phyloP scores from a whole-genome alignment of 2,113 vertebrate genomes.

The Platichthys flesus region DNA sequence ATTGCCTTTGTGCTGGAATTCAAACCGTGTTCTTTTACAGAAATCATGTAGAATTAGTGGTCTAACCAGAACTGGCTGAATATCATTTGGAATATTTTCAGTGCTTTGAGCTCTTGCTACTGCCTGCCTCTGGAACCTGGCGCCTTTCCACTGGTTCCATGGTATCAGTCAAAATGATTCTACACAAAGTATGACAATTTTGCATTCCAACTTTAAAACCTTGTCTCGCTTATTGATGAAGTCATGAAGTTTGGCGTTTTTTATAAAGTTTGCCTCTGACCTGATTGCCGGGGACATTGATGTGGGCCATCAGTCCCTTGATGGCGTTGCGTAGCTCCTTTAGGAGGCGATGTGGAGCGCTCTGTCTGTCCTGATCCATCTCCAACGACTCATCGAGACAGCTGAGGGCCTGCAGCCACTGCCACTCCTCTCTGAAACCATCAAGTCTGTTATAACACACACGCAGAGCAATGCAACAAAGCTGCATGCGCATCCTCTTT shows the following conservation, averaged over 20 bases:
- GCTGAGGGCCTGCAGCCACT: conserved; percentile 88
- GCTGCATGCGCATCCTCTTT: neutral
- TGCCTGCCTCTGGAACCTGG: conserved; percentile 30
- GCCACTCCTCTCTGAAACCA: conserved; percentile 89
- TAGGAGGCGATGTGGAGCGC: conserved; percentile 83
- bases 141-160: conserved; percentile 26
- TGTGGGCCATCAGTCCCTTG: conserved; percentile 86
- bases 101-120: conserved; percentile 39
- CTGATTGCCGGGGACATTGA: conserved; percentile 88
- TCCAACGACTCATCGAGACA: conserved; percentile 80
- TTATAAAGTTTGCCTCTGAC: conserved; percentile 66
- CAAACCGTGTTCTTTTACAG: conserved; percentile 51
- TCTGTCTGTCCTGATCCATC: conserved; percentile 79
- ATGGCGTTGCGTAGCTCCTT: conserved; percentile 87
- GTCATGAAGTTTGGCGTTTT: neutral
- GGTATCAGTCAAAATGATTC: conserved; percentile 31
- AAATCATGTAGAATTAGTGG: conserved; percentile 63
- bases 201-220: neutral
- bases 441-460: neutral
- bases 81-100: conserved; percentile 36
- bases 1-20: conserved; percentile 53
- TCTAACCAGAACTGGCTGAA: conserved; percentile 55
- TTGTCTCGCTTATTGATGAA: neutral
- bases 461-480: neutral
- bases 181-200: conserved; percentile 5